Conservation (phyloP, 1,140 invertebrate genomes). For the Physella acuta region DNA sequence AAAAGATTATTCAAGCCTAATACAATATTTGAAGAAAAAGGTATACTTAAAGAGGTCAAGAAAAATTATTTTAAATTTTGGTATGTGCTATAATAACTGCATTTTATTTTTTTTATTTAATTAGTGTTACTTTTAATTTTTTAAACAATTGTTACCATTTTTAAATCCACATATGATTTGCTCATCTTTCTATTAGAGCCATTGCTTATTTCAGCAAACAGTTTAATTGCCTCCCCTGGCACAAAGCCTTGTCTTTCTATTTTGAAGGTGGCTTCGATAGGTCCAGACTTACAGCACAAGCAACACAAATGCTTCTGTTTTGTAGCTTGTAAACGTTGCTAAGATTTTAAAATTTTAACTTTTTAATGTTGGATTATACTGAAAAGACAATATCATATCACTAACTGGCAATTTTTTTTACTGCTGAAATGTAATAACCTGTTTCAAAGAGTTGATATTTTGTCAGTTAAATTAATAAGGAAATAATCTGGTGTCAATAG, state of each 20-base stretch:
- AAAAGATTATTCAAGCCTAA: too few species aligned
- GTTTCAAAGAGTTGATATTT: neutral
- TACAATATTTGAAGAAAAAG: too few species aligned
- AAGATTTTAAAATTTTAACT: neutral
- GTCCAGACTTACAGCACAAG: conserved; percentile 42
- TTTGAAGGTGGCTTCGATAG: conserved; percentile 34
- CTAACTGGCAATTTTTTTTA: too few species aligned
- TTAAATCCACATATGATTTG: conserved; percentile 29
- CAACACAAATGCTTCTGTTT: conserved; percentile 43
- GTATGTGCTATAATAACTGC: too few species aligned
- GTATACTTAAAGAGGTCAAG: too few species aligned
- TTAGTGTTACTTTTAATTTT: too few species aligned
- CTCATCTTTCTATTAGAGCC: conserved; percentile 28
- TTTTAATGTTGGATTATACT: neutral
- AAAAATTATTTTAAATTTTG: too few species aligned
- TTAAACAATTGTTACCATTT: conserved; percentile 35
- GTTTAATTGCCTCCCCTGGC: conserved; percentile 40
- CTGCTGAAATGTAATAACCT: neutral
- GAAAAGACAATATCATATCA: neutral
- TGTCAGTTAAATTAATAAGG: neutral
- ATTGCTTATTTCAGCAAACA: conserved; percentile 42
- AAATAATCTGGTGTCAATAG: neutral
- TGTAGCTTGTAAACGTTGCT: conserved; percentile 3
- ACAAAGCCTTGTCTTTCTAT: conserved; percentile 43
- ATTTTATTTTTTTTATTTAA: too few species aligned